Percentiles rank a stretch among this genome's conserved stretches.
Conservation (phyloP, 2,797 vertebrate genomes). For the Chelonia mydas region DNA sequence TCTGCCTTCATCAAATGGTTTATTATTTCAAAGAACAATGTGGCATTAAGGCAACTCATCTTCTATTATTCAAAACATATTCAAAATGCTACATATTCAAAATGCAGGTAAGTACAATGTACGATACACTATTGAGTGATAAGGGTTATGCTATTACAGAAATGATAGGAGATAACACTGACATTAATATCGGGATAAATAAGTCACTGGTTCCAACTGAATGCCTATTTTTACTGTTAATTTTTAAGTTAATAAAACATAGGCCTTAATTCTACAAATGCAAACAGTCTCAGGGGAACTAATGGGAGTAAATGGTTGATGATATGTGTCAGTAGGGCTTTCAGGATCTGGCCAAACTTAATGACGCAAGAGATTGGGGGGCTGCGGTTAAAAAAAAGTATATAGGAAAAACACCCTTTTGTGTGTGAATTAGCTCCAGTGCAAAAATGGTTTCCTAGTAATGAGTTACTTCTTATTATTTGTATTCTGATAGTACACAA, state of each 20-base stretch:
- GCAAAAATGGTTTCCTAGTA: not conserved
- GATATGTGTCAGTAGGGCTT: not conserved
- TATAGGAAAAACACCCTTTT: not conserved
- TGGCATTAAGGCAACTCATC: not conserved
- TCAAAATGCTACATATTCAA: not conserved
- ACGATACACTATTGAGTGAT: not conserved
- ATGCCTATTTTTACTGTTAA: not conserved
- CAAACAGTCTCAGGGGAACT: not conserved
- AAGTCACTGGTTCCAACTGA: not conserved
- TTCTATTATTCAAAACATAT: not conserved
- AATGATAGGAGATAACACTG: not conserved
- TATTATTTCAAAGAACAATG: not conserved
- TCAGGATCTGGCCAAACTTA: not conserved
- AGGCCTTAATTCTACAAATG: not conserved
- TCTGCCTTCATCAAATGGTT: not conserved
- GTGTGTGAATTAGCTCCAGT: not conserved
- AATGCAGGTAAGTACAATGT: not conserved
- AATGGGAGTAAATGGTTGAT: not conserved
- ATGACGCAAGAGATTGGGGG: not conserved
- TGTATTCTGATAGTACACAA: not conserved
- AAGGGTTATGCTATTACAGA: not conserved
- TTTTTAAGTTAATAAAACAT: not conserved
- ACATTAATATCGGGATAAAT: not conserved
- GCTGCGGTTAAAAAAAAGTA: not conserved
- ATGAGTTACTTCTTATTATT: slow-evolving; percentile 10